A percentile compares a stretch with the other conserved stretches of the same genome.
phyloP scores from a whole-genome alignment of 2,888 invertebrate species.

The Nebria brevicollis region DNA sequence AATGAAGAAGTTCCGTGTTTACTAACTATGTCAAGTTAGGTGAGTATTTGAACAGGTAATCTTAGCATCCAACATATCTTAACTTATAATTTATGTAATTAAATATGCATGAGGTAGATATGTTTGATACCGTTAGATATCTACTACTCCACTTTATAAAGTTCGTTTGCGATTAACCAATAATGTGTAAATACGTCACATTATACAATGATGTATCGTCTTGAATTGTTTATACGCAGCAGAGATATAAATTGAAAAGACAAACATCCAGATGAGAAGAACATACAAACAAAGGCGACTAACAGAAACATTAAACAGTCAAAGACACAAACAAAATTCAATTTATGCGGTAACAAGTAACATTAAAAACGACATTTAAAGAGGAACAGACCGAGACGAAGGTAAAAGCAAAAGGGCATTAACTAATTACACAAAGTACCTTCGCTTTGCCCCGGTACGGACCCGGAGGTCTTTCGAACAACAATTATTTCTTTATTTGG shows the following conservation, averaged over 20 bases:
- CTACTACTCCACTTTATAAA: neutral
- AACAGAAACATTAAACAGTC: conserved; percentile 47
- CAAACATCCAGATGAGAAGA: conserved; percentile 41
- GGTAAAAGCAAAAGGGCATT: conserved; percentile 45
- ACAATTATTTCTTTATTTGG: neutral
- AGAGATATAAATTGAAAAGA: conserved; percentile 39
- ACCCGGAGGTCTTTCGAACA: neutral
- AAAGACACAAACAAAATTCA: conserved; percentile 46
- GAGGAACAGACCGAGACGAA: conserved; percentile 30
- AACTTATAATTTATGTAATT: neutral
- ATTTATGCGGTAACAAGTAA: conserved; percentile 45
- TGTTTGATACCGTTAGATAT: neutral
- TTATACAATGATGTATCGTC: neutral
- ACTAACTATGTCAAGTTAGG: neutral
- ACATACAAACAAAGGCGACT: conserved; percentile 36
- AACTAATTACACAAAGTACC: conserved; percentile 43
- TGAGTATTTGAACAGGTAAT: neutral
- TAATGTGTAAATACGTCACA: neutral
- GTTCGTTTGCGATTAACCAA: neutral
- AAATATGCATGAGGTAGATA: neutral
- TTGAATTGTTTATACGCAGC: neutral
- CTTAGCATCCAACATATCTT: neutral
- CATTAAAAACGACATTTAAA: conserved; percentile 44
- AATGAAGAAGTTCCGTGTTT: neutral
- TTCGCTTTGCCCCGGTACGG: neutral